Evolutionary conservation across 1,140 invertebrate genomes (phyloP).

Genomic region (Ptiloglossa arizonensis): DNA sequence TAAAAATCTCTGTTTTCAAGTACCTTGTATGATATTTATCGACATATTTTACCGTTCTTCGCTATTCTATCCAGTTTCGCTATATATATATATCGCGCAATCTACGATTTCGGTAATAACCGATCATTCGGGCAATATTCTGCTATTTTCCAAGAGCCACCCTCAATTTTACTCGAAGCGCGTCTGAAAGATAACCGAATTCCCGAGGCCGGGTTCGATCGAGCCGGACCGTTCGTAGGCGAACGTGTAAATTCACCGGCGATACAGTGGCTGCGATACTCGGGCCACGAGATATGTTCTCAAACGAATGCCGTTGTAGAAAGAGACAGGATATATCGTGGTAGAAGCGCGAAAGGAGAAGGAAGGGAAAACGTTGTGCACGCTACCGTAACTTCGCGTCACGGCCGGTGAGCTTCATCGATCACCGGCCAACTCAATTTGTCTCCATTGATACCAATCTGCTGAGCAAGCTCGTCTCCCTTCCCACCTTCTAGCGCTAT

Average conservation of each 20-base stretch:
- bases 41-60: not conserved
- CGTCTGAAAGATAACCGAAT: constrained; percentile 22
- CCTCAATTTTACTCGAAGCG: not conserved
- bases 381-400: constrained; percentile 76
- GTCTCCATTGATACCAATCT: constrained; percentile 82
- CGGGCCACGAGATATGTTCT: constrained; percentile 26
- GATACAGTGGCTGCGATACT: constrained; percentile 6
- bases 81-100: too few species aligned
- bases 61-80: too few species aligned
- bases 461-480: constrained; percentile 78
- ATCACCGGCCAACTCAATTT: constrained; percentile 81
- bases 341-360: constrained; percentile 30
- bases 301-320: constrained; percentile 47
- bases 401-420: constrained; percentile 80
- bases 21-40: too few species aligned
- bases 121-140: not conserved
- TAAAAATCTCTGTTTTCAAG: too few species aligned
- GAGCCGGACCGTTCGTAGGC: not conserved
- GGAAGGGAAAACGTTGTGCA: constrained; percentile 72
- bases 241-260: constrained; percentile 33
- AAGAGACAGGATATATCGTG: constrained; percentile 11
- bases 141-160: not conserved
- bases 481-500: constrained; percentile 22
- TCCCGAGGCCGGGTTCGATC: not conserved
- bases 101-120: not conserved